These are phyloP conservation scores for Lithophane ornitopus DNA, from an alignment of 2,888 invertebrate species.

Conservation along the genomic window DNA sequence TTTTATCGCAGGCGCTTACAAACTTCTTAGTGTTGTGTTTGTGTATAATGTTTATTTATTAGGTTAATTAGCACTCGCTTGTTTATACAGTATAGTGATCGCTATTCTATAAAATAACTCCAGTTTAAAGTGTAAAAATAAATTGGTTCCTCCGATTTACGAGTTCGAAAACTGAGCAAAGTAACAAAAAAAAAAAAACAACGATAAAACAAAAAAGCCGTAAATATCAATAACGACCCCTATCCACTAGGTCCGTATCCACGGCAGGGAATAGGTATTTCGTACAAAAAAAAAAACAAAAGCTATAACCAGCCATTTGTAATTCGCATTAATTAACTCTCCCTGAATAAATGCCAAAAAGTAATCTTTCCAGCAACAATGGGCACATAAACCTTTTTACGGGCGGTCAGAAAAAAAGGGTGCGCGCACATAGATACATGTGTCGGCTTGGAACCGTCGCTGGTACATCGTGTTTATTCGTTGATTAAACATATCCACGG, in stretches of 20 bases:
- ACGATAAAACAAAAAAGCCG: slow-evolving; percentile 39
- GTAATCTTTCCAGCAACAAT: slow-evolving; percentile 81
- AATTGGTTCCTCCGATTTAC: slow-evolving; percentile 28
- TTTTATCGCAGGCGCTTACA: slow-evolving; percentile 61
- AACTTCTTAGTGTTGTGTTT: slow-evolving; percentile 59
- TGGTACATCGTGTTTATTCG: slow-evolving; percentile 86
- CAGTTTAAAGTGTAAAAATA: slow-evolving; percentile 21
- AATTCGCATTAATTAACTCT: slow-evolving; percentile 83
- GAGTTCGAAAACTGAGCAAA: slow-evolving; percentile 25
- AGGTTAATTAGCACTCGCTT: slow-evolving; percentile 55
- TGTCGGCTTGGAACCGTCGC: slow-evolving; percentile 78
- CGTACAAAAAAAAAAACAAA: slow-evolving; percentile 61
- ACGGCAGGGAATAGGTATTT: slow-evolving; percentile 56
- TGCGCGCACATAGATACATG: slow-evolving; percentile 78
- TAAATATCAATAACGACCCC: slow-evolving; percentile 63
- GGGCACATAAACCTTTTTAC: slow-evolving; percentile 83
- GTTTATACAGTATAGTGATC: slow-evolving; percentile 16
- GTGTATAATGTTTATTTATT: slow-evolving; percentile 63
- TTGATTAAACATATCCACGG: slow-evolving; percentile 89
- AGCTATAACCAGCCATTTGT: slow-evolving; percentile 74
- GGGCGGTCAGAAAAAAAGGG: slow-evolving; percentile 74
- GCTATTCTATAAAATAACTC: slow-evolving; percentile 11
- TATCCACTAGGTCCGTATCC: slow-evolving; percentile 42
- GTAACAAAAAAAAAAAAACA: slow-evolving; percentile 17
- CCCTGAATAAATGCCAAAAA: slow-evolving; percentile 80